Percentiles rank a stretch among this genome's conserved stretches.
Evolutionary conservation across 2,797 vertebrate genomes (phyloP).

Genomic region (Sebastes cheni): DNA sequence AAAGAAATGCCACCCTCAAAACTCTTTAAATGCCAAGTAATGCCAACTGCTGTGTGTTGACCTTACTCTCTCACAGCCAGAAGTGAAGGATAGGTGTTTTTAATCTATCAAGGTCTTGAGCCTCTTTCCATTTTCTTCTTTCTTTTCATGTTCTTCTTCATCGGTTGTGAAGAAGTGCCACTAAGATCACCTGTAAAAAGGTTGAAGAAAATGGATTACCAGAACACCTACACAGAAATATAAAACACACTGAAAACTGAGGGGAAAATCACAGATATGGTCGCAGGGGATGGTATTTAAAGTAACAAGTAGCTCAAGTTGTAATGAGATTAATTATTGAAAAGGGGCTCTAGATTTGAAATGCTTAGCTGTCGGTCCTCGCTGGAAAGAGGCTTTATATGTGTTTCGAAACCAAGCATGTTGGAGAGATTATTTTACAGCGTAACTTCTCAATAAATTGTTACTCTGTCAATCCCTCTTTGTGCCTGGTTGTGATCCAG

Average conservation of each 20-base stretch:
- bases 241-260: neutral
- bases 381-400: neutral
- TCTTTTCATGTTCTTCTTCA: neutral
- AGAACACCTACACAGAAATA: neutral
- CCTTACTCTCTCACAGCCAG: neutral
- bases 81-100: neutral
- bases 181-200: neutral
- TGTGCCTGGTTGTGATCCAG: neutral
- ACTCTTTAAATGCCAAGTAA: neutral
- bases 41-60: neutral
- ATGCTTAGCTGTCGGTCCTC: neutral
- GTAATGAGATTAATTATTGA: neutral
- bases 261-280: neutral
- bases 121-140: neutral
- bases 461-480: neutral
- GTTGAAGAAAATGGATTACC: neutral
- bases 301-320: neutral
- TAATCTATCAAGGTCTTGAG: neutral
- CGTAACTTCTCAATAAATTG: neutral
- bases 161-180: neutral
- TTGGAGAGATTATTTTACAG: neutral
- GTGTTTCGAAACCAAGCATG: neutral
- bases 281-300: neutral
- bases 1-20: neutral
- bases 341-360: neutral